Evolutionary conservation across 2,888 invertebrate genomes (phyloP), one percentile per base, ranked within the genome.

Genomic region (Epistrophe grossulariae): DNA sequence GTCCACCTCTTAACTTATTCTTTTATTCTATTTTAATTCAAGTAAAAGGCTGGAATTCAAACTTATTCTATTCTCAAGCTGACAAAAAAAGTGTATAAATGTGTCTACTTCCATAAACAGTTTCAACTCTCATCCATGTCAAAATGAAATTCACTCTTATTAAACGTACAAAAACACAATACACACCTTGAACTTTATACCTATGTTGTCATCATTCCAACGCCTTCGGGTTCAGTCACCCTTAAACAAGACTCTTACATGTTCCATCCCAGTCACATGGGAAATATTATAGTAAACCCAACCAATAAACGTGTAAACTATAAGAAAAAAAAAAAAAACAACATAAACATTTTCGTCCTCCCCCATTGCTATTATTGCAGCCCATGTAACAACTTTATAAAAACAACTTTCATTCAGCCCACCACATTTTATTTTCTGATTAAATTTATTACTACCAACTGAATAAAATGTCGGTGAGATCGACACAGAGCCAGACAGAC

Each of bases 241-340:
- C 80, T 60, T 52, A 48, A 84, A 55, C 28, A 77, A 45, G 28
- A 74, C 35, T 7, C 40, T 70, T 79, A 19, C 62, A 77, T 45
- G 24, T 79, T 52, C 76, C 79, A 71, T 73, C 66, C 59, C 68
- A 68, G 55, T 38, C n/a, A 50, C 66, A 55, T 50, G 45, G 31
- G 48, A 80, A 60, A 80, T 60, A 77, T 60, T 31, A 48, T 5
- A 50, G 35, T 17, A 17, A 66, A 19, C 19, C 60, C 60, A 24
- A 72, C 59, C 72, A 52, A 62, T 66, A 80, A 62, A 71, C 60
- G 40, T 74, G 38, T 28, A 79, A 77, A 77, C 84, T 78, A n/a
- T n/a, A 60, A 72, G 52, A 78, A 17, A 78, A 79, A 59, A 79
- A 74, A 31, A 24, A 77, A 79, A 52, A 79, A 74, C 68, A 70